Base-by-base conservation (phyloP, 2,113 vertebrate species). In the Corvus hawaiiensis region DNA sequence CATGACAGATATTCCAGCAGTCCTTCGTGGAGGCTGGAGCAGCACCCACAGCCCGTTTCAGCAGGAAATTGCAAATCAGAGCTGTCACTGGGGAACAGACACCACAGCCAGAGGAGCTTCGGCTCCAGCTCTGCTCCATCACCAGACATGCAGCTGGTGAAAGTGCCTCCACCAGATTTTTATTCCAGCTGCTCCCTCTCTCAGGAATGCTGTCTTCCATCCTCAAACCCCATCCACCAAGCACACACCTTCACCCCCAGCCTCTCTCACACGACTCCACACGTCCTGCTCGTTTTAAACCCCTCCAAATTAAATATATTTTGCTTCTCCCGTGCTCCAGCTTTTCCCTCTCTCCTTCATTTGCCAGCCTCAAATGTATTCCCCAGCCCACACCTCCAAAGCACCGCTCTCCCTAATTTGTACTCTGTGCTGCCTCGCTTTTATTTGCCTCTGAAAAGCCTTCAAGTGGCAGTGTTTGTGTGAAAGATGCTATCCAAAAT, bases 401-500 rank as follows among this genome's bases (percentile, higher is more conserved):
- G 19, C 59, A 5, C 55, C 3, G 32, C 79, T 72, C 92, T 67
- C 74, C 63, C n/a, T 52, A 30, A 83, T 83, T 93, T 74, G 64
- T 62, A 30, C 84, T 80, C 62, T 15, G 56, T 4, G 2, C 35
- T 66, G 72, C 87, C 84, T 96, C 3, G 6, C 64, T 90, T 55
- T 85, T 89, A 75, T 84, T 94, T 92, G 85, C 77, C 63, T 87
- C 76, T 44, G 58, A 56, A 84, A 94, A 80, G n/a, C 17, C 13
- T 90, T 94, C 23, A 61, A 84, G 64, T 62, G 21, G 82, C 44
- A 48, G 73, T 10, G 67, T 56, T 88, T 56, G 51, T 48, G 49
- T 75, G 85, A 97, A 83, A 80, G 91, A 95, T 90, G 73, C 56
- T 48, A 43, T 15, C 94, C 66, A 84, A 94, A 94, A 93, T 90